These are phyloP conservation scores for Laothoe populi DNA, from an alignment of 2,888 invertebrate genomes.

Conservation along the genomic window DNA sequence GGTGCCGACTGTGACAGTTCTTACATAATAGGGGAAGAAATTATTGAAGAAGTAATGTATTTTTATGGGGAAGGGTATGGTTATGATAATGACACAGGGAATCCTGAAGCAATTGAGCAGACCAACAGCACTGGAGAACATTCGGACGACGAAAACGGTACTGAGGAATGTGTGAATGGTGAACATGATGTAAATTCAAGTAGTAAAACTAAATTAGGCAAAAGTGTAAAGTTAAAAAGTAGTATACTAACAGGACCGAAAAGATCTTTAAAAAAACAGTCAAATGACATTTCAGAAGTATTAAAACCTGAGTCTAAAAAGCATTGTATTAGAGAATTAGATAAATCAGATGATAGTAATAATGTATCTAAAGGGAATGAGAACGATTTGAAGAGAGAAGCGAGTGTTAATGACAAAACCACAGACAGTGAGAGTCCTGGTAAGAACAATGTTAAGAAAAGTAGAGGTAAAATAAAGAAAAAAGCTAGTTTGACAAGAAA, in stretches of 20 bases:
- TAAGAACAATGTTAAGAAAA: slow-evolving; percentile 67
- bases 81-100: slow-evolving; percentile 89
- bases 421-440: slow-evolving; percentile 62
- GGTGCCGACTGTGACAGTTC: slow-evolving; percentile 87
- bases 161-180: slow-evolving; percentile 70
- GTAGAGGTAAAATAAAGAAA: slow-evolving; percentile 69
- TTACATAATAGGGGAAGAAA: slow-evolving; percentile 85
- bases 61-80: slow-evolving; percentile 90
- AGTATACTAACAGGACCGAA: slow-evolving; percentile 60
- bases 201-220: slow-evolving; percentile 61
- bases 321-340: slow-evolving; percentile 69
- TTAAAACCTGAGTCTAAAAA: slow-evolving; percentile 72
- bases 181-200: slow-evolving; percentile 65
- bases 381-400: slow-evolving; percentile 58
- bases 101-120: slow-evolving; percentile 76
- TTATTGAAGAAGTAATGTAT: slow-evolving; percentile 89
- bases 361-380: slow-evolving; percentile 54
- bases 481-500: slow-evolving; percentile 58
- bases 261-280: slow-evolving; percentile 71
- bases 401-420: slow-evolving; percentile 64
- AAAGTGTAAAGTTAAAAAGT: slow-evolving; percentile 63
- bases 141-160: slow-evolving; percentile 63
- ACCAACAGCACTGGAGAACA: slow-evolving; percentile 54
- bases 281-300: slow-evolving; percentile 65
- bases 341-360: slow-evolving; percentile 64